Base-by-base conservation (phyloP, 2,888 invertebrate species). In the Acrobasis suavella region DNA sequence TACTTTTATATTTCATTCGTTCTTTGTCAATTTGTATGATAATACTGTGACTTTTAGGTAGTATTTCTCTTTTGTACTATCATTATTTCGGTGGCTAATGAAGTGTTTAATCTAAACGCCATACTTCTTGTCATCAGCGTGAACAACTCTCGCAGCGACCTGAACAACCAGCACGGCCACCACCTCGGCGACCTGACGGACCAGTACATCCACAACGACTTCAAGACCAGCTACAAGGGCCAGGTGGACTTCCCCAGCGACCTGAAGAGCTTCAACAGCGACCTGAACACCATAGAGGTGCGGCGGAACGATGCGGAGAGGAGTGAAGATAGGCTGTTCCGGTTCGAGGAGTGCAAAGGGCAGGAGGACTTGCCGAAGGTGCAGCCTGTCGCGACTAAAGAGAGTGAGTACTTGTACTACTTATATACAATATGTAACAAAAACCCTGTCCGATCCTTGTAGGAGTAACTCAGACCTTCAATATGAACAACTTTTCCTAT, bases 111-210 rank as follows among this genome's bases (percentile, higher is more conserved):
- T n/a, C n/a, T n/a, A n/a, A n/a, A n/a, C n/a, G n/a, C n/a, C n/a
- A n/a, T n/a, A n/a, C n/a, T n/a, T n/a, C n/a, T n/a, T n/a, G n/a
- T n/a, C n/a, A n/a, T n/a, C 55, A 56, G 56, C 22, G 22, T 56
- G 22, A 46, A 56, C 42, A 42, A 56, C 22, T 56, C 56, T 2
- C 56, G 46, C 14, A 46, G n/a, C 12, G 56, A 56, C 22, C n/a
- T 56, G 7, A 42, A 52, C 50, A 50, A 15, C 17, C 56, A 42
- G 3, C 42, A 56, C 56, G 9, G 32, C 8, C 52, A 56, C 17
- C 16, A 10, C 7, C 42, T 56, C 7, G 9, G 42, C 56, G 46
- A 56, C 42, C 42, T 15, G 0, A 14, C 3, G 22, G 56, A 56
- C 56, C 22, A 42, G 22, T 56, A 22, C 42, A 14, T 42, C 12